A percentile compares a stretch with the other conserved stretches of the same genome.
These are phyloP conservation scores for Spisula solida DNA, from an alignment of 2,888 invertebrate genomes.

Conservation along the genomic window DNA sequence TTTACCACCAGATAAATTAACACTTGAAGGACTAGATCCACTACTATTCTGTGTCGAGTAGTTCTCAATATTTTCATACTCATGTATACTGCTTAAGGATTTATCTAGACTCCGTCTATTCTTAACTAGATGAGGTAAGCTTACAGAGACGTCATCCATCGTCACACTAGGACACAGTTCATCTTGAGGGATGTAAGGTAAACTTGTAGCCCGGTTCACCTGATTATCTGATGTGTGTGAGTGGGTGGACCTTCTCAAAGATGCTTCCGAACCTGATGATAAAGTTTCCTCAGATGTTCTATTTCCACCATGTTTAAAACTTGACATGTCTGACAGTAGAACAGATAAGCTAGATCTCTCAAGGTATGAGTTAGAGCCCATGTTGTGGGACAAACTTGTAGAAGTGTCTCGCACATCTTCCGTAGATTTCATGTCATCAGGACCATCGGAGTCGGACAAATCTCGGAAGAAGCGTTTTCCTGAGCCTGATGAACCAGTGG, in stretches of 20 bases:
- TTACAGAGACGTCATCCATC: not conserved
- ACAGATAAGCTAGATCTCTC: slow-evolving; percentile 67
- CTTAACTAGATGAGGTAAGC: slow-evolving; percentile 13
- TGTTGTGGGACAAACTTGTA: slow-evolving; percentile 40
- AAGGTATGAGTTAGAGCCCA: slow-evolving; percentile 38
- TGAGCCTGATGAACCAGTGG: slow-evolving; percentile 49
- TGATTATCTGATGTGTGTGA: not conserved
- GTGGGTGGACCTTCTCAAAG: slow-evolving; percentile 25
- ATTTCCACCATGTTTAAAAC: slow-evolving; percentile 48
- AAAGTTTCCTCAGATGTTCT: slow-evolving; percentile 58
- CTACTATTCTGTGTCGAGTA: slow-evolving; percentile 30
- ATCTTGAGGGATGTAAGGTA: slow-evolving; percentile 50
- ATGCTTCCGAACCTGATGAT: slow-evolving; percentile 56
- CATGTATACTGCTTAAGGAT: slow-evolving; percentile 40
- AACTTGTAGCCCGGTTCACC: slow-evolving; percentile 51
- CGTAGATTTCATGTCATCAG: slow-evolving; percentile 19
- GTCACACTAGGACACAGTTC: not conserved
- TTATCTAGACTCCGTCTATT: slow-evolving; percentile 21
- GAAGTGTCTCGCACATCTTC: slow-evolving; percentile 31
- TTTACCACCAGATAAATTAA: slow-evolving; percentile 34
- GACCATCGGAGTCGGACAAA: slow-evolving; percentile 43
- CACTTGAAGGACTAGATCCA: slow-evolving; percentile 34
- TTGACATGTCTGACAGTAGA: slow-evolving; percentile 64
- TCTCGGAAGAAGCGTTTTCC: slow-evolving; percentile 62
- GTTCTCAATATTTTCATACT: slow-evolving; percentile 63